Conservation (phyloP, 2,113 vertebrate species). For the Mastomys coucha region DNA sequence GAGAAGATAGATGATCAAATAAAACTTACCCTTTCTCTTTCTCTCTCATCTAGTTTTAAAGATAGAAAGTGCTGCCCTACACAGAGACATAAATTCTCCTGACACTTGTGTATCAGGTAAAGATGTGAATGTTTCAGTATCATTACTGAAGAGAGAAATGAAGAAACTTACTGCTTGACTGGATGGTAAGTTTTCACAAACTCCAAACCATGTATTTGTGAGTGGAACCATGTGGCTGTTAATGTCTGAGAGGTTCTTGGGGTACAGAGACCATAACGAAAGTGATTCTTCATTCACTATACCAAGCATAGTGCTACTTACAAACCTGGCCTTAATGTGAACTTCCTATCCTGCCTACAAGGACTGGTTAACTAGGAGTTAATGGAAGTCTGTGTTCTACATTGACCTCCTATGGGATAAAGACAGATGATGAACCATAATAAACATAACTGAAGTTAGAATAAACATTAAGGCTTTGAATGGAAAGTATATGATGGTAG, state of each 20-base stretch:
- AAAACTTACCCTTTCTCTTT: not conserved
- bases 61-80: not conserved
- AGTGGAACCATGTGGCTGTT: not conserved
- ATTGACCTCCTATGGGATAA: not conserved
- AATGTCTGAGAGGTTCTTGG: slow-evolving; percentile 21
- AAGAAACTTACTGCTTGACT: not conserved
- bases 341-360: not conserved
- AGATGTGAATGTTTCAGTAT: not conserved
- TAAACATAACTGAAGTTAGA: not conserved
- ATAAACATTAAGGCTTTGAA: not conserved
- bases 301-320: not conserved
- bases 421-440: not conserved
- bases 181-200: not conserved
- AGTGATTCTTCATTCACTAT: not conserved
- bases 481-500: not conserved
- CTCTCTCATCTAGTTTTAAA: slow-evolving; percentile 43
- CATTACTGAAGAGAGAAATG: not conserved
- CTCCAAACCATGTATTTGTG: not conserved
- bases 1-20: slow-evolving; percentile 10
- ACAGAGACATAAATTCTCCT: not conserved
- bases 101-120: not conserved
- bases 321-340: not conserved
- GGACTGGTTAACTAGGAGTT: not conserved
- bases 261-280: not conserved
- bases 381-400: not conserved